These are phyloP conservation scores for Periophthalmodon schlosseri DNA, from an alignment of 2,113 vertebrate genomes.

Conservation along the genomic window DNA sequence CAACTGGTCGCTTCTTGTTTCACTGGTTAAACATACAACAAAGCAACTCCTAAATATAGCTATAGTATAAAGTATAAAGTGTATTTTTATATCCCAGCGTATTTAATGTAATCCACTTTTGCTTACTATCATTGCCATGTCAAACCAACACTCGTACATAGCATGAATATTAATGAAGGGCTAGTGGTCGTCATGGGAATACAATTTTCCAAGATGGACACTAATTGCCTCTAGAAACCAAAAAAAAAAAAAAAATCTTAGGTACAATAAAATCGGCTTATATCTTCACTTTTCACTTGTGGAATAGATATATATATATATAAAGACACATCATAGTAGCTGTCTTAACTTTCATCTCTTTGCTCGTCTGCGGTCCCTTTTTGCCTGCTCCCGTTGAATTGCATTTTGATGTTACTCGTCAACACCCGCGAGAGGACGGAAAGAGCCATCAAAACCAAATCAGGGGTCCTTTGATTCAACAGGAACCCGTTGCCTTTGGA, in stretches of 20 bases:
- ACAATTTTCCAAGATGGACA: neutral
- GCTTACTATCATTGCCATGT: neutral
- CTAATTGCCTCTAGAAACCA: slow-evolving; percentile 1
- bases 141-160: neutral
- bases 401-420: neutral
- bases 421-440: neutral
- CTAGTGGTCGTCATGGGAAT: neutral
- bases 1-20: no score
- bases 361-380: neutral
- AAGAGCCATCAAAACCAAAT: slow-evolving; percentile 13
- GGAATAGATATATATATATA: slow-evolving; percentile 1
- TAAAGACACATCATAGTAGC: neutral
- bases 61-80: neutral
- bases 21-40: no score
- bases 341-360: slow-evolving; percentile 13
- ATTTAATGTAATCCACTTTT: neutral
- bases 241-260: neutral
- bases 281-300: neutral
- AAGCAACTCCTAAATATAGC: neutral
- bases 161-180: neutral
- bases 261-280: neutral
- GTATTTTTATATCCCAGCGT: neutral
- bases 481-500: neutral
- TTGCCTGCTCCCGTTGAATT: neutral
- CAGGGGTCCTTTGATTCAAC: slow-evolving; percentile 7